Conservation (phyloP, 2,797 vertebrate species). For the Anabas testudineus region DNA sequence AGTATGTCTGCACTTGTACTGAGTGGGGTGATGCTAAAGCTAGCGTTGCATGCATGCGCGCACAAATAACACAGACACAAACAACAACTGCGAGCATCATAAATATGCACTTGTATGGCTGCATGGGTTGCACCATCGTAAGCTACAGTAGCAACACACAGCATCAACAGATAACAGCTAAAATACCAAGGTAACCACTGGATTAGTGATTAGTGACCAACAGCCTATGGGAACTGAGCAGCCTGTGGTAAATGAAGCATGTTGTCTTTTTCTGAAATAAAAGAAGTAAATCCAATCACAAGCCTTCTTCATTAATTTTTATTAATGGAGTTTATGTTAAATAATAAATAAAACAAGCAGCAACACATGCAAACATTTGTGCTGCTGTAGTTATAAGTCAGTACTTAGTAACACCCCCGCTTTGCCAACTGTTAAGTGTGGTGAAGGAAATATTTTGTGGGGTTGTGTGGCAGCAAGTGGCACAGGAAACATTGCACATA, state of each 20-base stretch:
- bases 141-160: constrained; percentile 1
- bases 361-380: neutral
- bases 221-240: neutral
- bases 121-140: constrained; percentile 9
- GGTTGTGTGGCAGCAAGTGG: neutral
- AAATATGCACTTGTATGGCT: neutral
- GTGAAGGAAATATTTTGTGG: neutral
- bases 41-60: neutral
- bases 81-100: neutral
- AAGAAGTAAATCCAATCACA: no score
- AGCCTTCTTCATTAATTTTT: no score
- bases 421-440: neutral
- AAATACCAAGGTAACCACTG: neutral
- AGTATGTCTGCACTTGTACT: constrained; percentile 4
- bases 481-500: neutral
- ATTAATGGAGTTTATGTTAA: neutral
- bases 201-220: no score
- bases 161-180: neutral
- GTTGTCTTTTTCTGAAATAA: no score
- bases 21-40: constrained; percentile 14
- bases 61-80: constrained; percentile 11
- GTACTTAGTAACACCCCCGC: neutral
- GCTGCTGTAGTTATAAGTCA: neutral
- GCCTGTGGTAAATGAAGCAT: no score
- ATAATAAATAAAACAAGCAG: neutral